Evolutionary conservation across 30 jellyfish, hydroid and myxozoan genomes (phyloP).

Genomic region (Hydra vulgaris): DNA sequence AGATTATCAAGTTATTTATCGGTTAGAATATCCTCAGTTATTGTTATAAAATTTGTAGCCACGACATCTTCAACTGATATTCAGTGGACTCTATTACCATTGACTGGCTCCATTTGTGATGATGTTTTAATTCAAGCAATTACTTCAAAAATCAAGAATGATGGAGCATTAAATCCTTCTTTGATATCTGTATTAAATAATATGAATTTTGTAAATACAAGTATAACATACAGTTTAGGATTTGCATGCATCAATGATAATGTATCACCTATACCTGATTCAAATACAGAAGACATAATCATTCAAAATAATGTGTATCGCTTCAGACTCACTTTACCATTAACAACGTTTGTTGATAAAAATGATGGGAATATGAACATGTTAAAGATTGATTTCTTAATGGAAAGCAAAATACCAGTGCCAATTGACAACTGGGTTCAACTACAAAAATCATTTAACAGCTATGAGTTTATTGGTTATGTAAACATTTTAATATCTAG

Average conservation of each 20-base stretch:
- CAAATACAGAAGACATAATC: background rate
- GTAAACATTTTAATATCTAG: background rate
- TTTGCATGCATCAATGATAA: background rate
- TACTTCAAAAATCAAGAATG: background rate
- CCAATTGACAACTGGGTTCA: slow-evolving; percentile 42
- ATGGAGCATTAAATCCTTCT: background rate
- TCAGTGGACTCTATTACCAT: background rate
- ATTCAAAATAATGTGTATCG: background rate
- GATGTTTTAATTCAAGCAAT: background rate
- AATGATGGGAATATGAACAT: slow-evolving; percentile 40
- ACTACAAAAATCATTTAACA: background rate
- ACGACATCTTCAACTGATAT: background rate
- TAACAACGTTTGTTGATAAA: slow-evolving; percentile 42
- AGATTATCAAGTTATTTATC: slow-evolving; percentile 4
- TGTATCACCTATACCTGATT: background rate
- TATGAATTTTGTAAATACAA: background rate
- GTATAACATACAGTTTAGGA: background rate
- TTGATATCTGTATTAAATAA: background rate
- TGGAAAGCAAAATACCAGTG: slow-evolving; percentile 21
- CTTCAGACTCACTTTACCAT: slow-evolving; percentile 15
- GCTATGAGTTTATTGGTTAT: background rate
- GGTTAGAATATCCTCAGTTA: background rate
- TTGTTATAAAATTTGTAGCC: background rate
- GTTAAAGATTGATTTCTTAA: slow-evolving; percentile 16
- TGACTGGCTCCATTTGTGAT: background rate